Conservation (phyloP, 2,888 invertebrate genomes). For the Dasypogon diadema region DNA sequence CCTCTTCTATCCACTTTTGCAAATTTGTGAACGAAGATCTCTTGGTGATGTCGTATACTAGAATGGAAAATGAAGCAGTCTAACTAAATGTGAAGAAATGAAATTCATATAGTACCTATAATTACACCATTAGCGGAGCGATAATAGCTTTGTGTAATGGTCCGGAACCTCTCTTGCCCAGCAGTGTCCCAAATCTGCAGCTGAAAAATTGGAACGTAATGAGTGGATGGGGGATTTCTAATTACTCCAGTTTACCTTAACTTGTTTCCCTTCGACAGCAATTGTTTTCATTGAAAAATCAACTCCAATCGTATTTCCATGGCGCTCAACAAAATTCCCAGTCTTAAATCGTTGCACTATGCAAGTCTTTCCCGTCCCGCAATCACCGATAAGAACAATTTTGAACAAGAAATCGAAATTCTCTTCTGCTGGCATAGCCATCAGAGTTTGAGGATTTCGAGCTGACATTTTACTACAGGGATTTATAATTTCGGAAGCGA, state of each 20-base stretch:
- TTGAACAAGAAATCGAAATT: constrained; percentile 95
- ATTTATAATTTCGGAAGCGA: too few relatives aligned
- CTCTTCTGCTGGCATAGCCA: constrained; percentile 81
- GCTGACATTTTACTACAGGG: constrained; percentile 73
- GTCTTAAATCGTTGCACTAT: constrained; percentile 96
- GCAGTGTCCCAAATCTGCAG: constrained; percentile 97
- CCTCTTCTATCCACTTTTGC: constrained; percentile 96
- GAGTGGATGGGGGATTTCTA: neutral
- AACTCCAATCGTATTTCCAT: constrained; percentile 97
- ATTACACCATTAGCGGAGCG: constrained; percentile 97
- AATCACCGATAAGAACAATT: constrained; percentile 91
- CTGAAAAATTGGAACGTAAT: constrained; percentile 60
- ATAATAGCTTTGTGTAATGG: constrained; percentile 97
- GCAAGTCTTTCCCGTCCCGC: constrained; percentile 93
- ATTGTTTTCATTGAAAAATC: constrained; percentile 99
- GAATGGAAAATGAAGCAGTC: constrained; percentile 59
- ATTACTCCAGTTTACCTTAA: constrained; percentile 78
- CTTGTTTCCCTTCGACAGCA: constrained; percentile 91
- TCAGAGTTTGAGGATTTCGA: constrained; percentile 81
- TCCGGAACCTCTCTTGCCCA: constrained; percentile 95
- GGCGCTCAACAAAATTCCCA: constrained; percentile 93
- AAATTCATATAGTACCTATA: constrained; percentile 73
- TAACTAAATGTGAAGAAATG: too few relatives aligned
- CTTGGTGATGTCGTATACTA: constrained; percentile 96
- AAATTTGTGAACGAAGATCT: constrained; percentile 90